Percentiles rank a stretch among this genome's conserved stretches.
phyloP scores from a whole-genome alignment of 2,113 vertebrate species.

The Xenopus borealis region DNA sequence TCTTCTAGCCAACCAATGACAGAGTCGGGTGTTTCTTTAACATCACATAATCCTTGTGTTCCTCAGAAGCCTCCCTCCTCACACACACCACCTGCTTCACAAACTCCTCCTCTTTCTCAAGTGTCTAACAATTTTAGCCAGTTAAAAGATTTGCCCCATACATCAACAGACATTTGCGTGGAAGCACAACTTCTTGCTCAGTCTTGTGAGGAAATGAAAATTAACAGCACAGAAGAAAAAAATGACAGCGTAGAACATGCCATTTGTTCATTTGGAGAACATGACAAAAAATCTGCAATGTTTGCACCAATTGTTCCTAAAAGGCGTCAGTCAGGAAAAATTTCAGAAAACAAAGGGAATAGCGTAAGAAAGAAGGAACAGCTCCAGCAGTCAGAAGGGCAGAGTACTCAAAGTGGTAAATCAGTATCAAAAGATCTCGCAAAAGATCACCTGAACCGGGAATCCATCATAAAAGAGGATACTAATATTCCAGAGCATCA shows the following conservation, averaged over 20 bases:
- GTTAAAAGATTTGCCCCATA: slow-evolving; percentile 34
- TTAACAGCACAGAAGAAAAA: slow-evolving; percentile 35
- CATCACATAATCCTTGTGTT: background rate
- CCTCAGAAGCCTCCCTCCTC: background rate
- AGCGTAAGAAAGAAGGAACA: background rate
- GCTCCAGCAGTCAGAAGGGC: slow-evolving; percentile 30
- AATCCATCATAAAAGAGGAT: slow-evolving; percentile 26
- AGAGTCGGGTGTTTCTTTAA: background rate
- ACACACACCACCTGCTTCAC: background rate
- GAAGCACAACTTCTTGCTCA: slow-evolving; percentile 42
- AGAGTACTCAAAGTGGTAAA: background rate
- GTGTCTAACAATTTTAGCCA: slow-evolving; percentile 38
- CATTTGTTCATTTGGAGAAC: slow-evolving; percentile 34
- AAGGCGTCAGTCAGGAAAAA: slow-evolving; percentile 47
- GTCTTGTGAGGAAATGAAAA: slow-evolving; percentile 50
- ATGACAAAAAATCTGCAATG: slow-evolving; percentile 51
- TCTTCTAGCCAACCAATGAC: background rate
- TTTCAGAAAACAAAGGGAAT: slow-evolving; percentile 5
- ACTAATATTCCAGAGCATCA: slow-evolving; percentile 9
- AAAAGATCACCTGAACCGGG: slow-evolving; percentile 1
- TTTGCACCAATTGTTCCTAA: slow-evolving; percentile 53
- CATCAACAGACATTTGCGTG: slow-evolving; percentile 48
- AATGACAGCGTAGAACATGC: slow-evolving; percentile 45
- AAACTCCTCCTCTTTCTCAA: background rate
- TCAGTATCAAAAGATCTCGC: background rate